phyloP scores from a whole-genome alignment of 2,888 invertebrate genomes.

The Papilio protenor region DNA sequence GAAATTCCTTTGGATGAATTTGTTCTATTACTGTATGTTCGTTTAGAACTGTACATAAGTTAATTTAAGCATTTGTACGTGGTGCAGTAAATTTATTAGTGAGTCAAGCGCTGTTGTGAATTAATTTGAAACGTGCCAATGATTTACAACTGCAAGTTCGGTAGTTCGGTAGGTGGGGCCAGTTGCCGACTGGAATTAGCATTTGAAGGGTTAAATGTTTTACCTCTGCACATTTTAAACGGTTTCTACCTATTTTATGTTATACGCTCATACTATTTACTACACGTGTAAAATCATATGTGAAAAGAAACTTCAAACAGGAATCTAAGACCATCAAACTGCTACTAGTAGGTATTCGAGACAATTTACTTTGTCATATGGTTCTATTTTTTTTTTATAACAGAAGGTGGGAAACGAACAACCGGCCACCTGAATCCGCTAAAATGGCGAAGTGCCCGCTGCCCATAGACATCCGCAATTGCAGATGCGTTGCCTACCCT shows the following conservation, averaged over 20 bases:
- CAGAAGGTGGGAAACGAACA: no score
- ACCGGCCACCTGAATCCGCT: no score
- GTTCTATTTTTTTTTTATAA: no score
- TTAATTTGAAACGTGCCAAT: conserved; percentile 78
- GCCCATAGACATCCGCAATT: no score
- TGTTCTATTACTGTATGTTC: conserved; percentile 11
- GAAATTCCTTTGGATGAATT: conserved; percentile 21
- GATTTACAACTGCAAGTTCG: conserved; percentile 70
- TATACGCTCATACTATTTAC: neutral
- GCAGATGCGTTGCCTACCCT: no score
- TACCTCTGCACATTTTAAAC: conserved; percentile 39
- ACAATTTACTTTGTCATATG: neutral
- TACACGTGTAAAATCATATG: neutral
- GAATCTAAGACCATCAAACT: neutral
- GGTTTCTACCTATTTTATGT: neutral
- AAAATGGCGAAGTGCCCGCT: no score
- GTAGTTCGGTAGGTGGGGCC: conserved; percentile 69
- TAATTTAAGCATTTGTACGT: conserved; percentile 30
- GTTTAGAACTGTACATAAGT: conserved; percentile 32
- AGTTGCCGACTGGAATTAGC: conserved; percentile 65
- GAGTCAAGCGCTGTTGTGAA: conserved; percentile 67
- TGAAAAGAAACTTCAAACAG: neutral
- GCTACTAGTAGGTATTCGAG: neutral
- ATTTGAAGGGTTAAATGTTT: conserved; percentile 56
- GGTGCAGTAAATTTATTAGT: conserved; percentile 35